phyloP scores from a whole-genome alignment of 2,797 vertebrate genomes.

The Clarias laeviceps region DNA sequence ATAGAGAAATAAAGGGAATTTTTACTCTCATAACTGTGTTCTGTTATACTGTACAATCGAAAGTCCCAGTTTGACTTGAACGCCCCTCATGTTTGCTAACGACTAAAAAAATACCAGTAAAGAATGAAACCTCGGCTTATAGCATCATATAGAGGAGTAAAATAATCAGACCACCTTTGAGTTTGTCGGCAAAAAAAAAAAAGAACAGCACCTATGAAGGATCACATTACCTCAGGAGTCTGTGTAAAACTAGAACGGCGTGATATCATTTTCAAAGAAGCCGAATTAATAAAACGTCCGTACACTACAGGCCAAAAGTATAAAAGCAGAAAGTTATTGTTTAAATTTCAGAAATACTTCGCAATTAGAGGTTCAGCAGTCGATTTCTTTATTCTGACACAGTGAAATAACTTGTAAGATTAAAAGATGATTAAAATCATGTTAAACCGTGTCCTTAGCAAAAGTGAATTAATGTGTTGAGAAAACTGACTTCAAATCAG shows the following conservation, averaged over 20 bases:
- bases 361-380: not conserved
- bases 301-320: not conserved
- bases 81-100: not conserved
- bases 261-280: slow-evolving; percentile 8
- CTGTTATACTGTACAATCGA: too few relatives aligned
- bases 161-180: slow-evolving; percentile 14
- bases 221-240: not conserved
- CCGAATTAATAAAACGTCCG: slow-evolving; percentile 9
- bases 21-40: too few relatives aligned
- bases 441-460: not conserved
- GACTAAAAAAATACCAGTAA: not conserved
- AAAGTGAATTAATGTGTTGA: not conserved
- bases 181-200: not conserved
- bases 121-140: not conserved
- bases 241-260: not conserved
- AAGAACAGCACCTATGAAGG: slow-evolving; percentile 2
- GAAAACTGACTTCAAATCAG: not conserved
- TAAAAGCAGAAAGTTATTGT: not conserved
- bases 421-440: not conserved
- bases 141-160: not conserved
- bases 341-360: not conserved
- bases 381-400: not conserved
- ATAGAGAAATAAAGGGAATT: too few relatives aligned
- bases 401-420: not conserved
- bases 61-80: too few relatives aligned